Evolutionary conservation across 1,140 invertebrate species (phyloP).

Genomic region (Cydia amplana): DNA sequence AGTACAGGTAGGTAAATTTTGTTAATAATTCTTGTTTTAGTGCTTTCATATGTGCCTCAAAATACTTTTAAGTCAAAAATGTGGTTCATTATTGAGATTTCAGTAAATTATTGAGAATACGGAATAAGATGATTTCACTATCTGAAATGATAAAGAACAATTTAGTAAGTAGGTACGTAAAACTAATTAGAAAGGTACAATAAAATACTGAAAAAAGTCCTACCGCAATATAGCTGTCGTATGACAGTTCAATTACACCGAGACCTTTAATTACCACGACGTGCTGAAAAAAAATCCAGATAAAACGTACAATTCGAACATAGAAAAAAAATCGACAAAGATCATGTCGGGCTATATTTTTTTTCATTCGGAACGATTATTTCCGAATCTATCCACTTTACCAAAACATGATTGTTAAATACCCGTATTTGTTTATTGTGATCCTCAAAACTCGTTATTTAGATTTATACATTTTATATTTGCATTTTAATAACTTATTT

Average conservation of each 20-base stretch:
- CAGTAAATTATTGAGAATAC: conserved; percentile 11
- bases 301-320: neutral
- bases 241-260: neutral
- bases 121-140: neutral
- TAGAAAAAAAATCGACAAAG: too few relatives aligned
- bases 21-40: too few relatives aligned
- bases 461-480: too few relatives aligned
- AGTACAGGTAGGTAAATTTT: too few relatives aligned
- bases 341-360: too few relatives aligned
- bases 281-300: neutral
- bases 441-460: too few relatives aligned
- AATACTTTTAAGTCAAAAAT: neutral
- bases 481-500: too few relatives aligned
- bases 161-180: neutral
- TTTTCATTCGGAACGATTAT: too few relatives aligned
- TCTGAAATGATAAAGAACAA: neutral
- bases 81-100: neutral
- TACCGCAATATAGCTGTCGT: neutral
- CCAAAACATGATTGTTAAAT: too few relatives aligned
- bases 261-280: neutral
- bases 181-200: neutral
- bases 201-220: neutral
- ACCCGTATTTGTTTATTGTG: too few relatives aligned
- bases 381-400: too few relatives aligned
- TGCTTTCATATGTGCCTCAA: too few relatives aligned